Evolutionary conservation across 1,140 invertebrate species (phyloP).

Genomic region (Neotoxoptera formosana): DNA sequence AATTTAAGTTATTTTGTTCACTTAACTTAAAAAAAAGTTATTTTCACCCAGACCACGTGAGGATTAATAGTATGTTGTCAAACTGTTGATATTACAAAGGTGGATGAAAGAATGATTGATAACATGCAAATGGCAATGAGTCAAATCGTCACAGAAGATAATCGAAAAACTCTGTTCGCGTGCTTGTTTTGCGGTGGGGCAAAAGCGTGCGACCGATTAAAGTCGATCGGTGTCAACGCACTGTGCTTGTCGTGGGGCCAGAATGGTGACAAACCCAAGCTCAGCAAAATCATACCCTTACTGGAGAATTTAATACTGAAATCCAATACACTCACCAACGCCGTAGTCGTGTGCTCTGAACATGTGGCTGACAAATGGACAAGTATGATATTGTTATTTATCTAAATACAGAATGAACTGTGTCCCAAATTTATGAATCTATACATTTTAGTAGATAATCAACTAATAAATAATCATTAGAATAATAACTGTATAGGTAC

Average conservation of each 20-base stretch:
- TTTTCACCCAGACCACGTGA: neutral
- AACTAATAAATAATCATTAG: too few species aligned
- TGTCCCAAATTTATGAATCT: neutral
- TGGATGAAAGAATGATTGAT: neutral
- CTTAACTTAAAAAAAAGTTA: neutral
- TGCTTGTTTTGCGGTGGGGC: slow-evolving; percentile 14
- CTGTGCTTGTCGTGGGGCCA: slow-evolving; percentile 9
- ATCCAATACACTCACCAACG: neutral
- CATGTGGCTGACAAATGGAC: neutral
- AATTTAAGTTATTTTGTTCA: neutral
- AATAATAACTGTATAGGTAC: neutral
- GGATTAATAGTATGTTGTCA: neutral
- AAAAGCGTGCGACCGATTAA: neutral
- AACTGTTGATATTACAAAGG: neutral
- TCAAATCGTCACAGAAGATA: neutral
- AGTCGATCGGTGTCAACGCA: neutral
- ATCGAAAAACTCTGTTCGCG: neutral
- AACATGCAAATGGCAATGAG: neutral
- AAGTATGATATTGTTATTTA: neutral
- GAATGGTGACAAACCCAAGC: neutral
- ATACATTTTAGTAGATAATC: too few species aligned
- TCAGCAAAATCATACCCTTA: neutral
- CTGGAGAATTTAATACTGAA: neutral
- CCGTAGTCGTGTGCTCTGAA: slow-evolving; percentile 19
- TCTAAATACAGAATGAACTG: neutral